Evolutionary conservation across 2,888 invertebrate species (phyloP).

Genomic region (Pasiphila rectangulata): DNA sequence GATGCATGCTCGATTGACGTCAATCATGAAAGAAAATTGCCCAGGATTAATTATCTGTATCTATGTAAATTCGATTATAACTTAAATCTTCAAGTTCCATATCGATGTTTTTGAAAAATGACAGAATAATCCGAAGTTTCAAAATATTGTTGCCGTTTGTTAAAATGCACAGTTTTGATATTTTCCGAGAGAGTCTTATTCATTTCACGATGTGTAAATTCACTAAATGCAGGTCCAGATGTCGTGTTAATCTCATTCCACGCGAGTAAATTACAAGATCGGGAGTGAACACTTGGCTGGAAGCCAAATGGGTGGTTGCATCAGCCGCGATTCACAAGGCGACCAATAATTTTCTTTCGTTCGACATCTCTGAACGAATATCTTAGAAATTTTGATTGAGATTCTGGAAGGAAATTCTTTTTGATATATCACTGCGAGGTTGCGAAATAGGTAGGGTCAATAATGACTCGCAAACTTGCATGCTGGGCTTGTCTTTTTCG

Average conservation of each 20-base stretch:
- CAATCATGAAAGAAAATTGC: too few relatives aligned
- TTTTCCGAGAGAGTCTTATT: conserved; percentile 7
- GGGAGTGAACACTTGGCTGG: conserved; percentile 54
- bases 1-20: too few relatives aligned
- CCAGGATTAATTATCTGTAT: too few relatives aligned
- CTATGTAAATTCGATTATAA: too few relatives aligned
- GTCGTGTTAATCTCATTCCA: conserved; percentile 67
- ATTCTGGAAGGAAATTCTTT: too few relatives aligned
- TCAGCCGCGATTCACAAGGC: conserved; percentile 53
- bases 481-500: too few relatives aligned
- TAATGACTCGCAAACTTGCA: too few relatives aligned
- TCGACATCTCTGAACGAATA: conserved; percentile 44
- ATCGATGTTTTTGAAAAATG: neutral
- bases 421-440: conserved; percentile 8
- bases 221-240: conserved; percentile 63
- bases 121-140: neutral
- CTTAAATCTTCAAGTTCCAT: too few relatives aligned
- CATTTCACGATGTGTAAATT: conserved; percentile 43
- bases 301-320: conserved; percentile 66
- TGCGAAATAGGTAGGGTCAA: too few relatives aligned
- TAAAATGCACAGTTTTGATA: neutral
- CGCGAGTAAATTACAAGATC: conserved; percentile 70
- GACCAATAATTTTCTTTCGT: conserved; percentile 61
- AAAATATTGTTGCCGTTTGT: neutral
- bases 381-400: conserved; percentile 40